Percentiles rank a stretch among this genome's conserved stretches.
Evolutionary conservation across 2,888 invertebrate genomes (phyloP).

Genomic region (Dendrolimus houi): DNA sequence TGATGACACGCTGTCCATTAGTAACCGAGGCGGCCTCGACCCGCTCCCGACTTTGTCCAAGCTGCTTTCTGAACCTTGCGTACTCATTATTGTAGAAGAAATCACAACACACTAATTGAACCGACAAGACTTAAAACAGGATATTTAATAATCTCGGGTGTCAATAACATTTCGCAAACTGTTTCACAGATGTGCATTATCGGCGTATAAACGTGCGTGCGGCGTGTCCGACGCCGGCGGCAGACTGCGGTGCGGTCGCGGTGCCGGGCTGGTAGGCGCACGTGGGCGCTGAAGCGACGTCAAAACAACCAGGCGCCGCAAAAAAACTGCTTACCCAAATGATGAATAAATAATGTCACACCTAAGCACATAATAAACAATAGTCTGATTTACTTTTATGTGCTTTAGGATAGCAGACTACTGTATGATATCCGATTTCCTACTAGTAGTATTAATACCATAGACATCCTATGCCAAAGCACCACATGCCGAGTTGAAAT

Average conservation of each 20-base stretch:
- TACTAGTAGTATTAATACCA: too few relatives aligned
- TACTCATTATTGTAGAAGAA: constrained; percentile 35
- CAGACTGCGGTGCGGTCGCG: constrained; percentile 44
- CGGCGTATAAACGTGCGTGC: constrained; percentile 30
- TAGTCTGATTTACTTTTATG: too few relatives aligned
- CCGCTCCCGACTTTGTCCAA: constrained; percentile 35
- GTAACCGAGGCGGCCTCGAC: constrained; percentile 45
- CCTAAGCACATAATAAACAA: not conserved
- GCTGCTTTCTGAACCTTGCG: constrained; percentile 42
- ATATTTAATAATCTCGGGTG: constrained; percentile 20
- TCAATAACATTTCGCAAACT: constrained; percentile 47
- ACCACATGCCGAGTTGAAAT: too few relatives aligned
- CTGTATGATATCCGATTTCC: too few relatives aligned
- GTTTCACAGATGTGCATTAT: constrained; percentile 17
- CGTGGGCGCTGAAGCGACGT: constrained; percentile 44
- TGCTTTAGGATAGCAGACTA: too few relatives aligned
- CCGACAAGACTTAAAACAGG: constrained; percentile 21
- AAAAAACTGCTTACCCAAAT: not conserved
- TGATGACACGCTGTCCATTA: constrained; percentile 63
- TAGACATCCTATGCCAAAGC: too few relatives aligned
- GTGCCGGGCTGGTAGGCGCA: constrained; percentile 30
- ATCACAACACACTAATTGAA: constrained; percentile 30
- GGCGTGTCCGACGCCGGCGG: constrained; percentile 41
- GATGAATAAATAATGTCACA: not conserved
- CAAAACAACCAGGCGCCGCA: constrained; percentile 33